Conservation (phyloP, 2,113 vertebrate genomes). For the Perognathus longimembris region DNA sequence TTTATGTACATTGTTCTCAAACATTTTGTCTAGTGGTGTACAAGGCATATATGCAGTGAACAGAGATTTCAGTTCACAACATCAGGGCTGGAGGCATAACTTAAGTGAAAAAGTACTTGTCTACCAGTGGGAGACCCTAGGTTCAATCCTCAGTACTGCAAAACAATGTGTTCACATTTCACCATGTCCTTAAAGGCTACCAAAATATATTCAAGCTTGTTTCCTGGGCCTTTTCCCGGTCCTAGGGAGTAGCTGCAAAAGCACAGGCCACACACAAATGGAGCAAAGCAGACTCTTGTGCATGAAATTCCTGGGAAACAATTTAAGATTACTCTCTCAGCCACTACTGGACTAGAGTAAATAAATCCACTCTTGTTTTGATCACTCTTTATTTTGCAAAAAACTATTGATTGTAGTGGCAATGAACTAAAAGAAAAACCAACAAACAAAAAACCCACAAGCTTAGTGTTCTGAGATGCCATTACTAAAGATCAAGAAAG, state of each 20-base stretch:
- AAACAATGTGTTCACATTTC: no score
- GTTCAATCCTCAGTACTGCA: no score
- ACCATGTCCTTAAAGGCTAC: background rate
- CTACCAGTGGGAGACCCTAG: no score
- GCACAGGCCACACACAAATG: background rate
- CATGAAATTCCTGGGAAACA: background rate
- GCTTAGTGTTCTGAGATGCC: background rate
- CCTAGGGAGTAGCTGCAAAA: background rate
- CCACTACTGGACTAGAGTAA: background rate
- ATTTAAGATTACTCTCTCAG: background rate
- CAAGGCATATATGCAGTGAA: rapidly evolving
- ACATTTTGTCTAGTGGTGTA: no score
- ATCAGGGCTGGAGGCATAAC: no score
- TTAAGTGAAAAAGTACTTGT: no score
- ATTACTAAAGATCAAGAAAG: background rate
- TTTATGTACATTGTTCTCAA: background rate
- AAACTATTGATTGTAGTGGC: background rate
- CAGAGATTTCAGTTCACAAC: background rate
- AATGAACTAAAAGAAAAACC: conserved; percentile 15
- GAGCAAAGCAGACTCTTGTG: background rate
- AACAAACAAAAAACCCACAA: conserved; percentile 13
- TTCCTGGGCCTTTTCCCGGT: background rate
- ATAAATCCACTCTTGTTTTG: background rate
- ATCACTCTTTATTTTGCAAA: background rate
- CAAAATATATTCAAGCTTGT: background rate